Percentiles rank a stretch among this genome's conserved stretches.
phyloP scores from a whole-genome alignment of 1,140 invertebrate species.

The Ptiloglossa arizonensis region DNA sequence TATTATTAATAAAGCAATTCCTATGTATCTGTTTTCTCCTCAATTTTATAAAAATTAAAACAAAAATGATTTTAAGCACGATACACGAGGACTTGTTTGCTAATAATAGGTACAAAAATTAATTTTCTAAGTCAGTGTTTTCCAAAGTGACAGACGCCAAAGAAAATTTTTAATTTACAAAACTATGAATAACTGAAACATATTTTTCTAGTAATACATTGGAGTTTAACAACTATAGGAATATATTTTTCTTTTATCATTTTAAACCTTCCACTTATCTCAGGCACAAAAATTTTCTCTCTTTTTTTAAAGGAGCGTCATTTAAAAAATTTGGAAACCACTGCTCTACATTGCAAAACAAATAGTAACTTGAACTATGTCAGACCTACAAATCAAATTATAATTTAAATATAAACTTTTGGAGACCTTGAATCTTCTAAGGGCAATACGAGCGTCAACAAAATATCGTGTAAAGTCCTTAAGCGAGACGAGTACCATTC shows the following conservation, averaged over 20 bases:
- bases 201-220: too few species aligned
- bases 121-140: conserved; percentile 4
- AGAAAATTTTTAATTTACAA: too few species aligned
- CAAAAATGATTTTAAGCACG: neutral
- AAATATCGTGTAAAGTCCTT: conserved; percentile 66
- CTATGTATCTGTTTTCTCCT: neutral
- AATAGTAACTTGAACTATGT: conserved; percentile 38
- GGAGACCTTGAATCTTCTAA: conserved; percentile 74
- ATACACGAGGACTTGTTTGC: conserved; percentile 28
- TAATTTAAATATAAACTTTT: conserved; percentile 45
- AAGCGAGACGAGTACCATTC: conserved; percentile 63
- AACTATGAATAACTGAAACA: too few species aligned
- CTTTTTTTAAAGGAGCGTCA: too few species aligned
- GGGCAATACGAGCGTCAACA: conserved; percentile 66
- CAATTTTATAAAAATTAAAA: neutral
- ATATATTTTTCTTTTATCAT: too few species aligned
- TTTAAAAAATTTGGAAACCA: too few species aligned
- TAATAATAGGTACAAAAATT: conserved; percentile 52
- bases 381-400: conserved; percentile 27
- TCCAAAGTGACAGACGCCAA: too few species aligned
- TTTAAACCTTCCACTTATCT: too few species aligned
- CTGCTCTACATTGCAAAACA: conserved; percentile 22
- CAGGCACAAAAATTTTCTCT: too few species aligned
- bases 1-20: conserved; percentile 45
- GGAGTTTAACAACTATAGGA: too few species aligned